A percentile compares a stretch with the other conserved stretches of the same genome.
phyloP scores from a whole-genome alignment of 2,888 invertebrate genomes.

The Mermis nigrescens region DNA sequence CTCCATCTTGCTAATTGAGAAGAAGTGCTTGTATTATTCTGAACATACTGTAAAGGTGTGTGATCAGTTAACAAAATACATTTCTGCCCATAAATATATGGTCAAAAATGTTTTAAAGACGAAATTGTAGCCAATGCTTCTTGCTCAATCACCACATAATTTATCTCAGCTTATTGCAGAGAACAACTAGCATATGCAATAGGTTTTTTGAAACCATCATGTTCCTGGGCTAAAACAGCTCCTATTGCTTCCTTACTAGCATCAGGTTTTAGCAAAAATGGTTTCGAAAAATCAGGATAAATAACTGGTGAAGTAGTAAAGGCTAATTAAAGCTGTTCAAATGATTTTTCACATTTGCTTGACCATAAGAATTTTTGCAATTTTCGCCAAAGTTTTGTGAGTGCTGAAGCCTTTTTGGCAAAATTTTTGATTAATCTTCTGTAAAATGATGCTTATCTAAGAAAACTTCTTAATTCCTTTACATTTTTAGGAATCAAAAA shows the following conservation, averaged over 20 bases:
- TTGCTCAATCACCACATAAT: constrained; percentile 19
- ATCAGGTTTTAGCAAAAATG: no score
- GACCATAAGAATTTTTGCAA: constrained; percentile 16
- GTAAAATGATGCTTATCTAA: constrained; percentile 17
- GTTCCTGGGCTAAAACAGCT: constrained; percentile 18
- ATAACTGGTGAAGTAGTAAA: constrained; percentile 14
- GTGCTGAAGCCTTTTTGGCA: constrained; percentile 15
- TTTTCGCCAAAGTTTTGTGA: constrained; percentile 16
- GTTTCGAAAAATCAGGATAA: constrained; percentile 15
- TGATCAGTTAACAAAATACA: constrained; percentile 12
- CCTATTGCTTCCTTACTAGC: constrained; percentile 20
- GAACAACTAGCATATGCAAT: no score
- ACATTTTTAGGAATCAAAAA: constrained; percentile 3
- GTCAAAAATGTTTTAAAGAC: constrained; percentile 13
- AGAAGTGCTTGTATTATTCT: constrained; percentile 29
- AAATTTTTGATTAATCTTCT: constrained; percentile 14
- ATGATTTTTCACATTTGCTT: constrained; percentile 11
- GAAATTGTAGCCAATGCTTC: constrained; percentile 19
- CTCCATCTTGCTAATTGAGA: constrained; percentile 37
- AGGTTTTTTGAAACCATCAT: constrained; percentile 13
- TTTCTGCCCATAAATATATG: constrained; percentile 10
- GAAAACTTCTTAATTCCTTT: constrained; percentile 14
- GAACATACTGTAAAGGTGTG: constrained; percentile 10
- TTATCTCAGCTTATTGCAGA: no score
- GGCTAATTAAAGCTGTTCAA: constrained; percentile 9